Percentiles rank a stretch among this genome's conserved stretches.
Conservation (phyloP, 2,888 invertebrate species). For the Loripinus fragilis region DNA sequence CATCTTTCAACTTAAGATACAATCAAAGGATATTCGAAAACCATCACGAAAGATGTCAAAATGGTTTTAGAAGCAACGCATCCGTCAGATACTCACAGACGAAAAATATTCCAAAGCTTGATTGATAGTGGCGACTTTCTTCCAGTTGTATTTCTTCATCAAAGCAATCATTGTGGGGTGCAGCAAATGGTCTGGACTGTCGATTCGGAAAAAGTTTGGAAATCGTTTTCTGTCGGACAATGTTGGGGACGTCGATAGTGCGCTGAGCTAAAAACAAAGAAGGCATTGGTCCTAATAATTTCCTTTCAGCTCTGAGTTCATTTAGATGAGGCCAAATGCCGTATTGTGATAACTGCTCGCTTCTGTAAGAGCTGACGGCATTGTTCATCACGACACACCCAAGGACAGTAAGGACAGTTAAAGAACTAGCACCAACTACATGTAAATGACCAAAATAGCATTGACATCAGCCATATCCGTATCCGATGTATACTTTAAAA, state of each 20-base stretch:
- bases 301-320: no score
- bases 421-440: no score
- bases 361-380: no score
- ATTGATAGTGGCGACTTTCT: not conserved
- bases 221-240: not conserved
- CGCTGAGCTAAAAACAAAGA: no score
- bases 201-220: not conserved
- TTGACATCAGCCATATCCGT: no score
- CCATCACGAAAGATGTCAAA: not conserved
- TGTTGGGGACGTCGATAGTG: not conserved
- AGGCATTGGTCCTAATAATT: no score
- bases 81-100: not conserved
- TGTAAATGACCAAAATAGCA: no score
- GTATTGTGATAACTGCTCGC: no score
- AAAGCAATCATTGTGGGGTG: not conserved
- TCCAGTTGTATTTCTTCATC: not conserved
- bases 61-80: not conserved
- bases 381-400: no score
- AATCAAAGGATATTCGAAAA: not conserved
- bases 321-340: no score
- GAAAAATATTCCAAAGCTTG: constrained; percentile 8
- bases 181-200: not conserved
- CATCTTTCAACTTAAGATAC: not conserved
- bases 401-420: no score
- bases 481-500: no score